Evolutionary conservation across 2,797 vertebrate genomes (phyloP), one percentile per base, ranked within the genome.

Genomic region (Manis javanica): DNA sequence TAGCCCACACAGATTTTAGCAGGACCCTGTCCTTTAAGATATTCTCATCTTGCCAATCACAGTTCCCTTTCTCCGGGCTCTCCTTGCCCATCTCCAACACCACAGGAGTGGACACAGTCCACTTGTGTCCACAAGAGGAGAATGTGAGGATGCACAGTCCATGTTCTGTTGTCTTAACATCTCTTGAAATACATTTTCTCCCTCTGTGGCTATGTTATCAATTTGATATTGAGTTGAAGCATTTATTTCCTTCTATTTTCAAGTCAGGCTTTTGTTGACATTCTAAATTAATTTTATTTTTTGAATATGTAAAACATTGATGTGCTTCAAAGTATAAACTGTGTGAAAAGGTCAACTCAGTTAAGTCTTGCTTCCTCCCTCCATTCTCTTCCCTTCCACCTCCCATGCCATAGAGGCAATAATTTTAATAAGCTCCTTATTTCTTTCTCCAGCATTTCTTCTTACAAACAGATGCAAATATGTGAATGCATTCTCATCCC

Each of bases 221-320:
- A 64, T 69, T 87, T 74, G 26, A 49, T 57, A 24, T 9, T 81
- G 42, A 75, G 23, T 72, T 37, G 81, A 5, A 57, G 13, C 14
- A 64, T 81, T 37, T 72, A 74, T 90, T 92, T 66, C 39, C 49
- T 57, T 72, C 92, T 68, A 42, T 85, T 92, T 87, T 93, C 71
- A 94, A 64, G 34, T 79, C 29, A 87, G 57, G 37, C 39, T 88
- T 53, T 87, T 88, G 66, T 29, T 92, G 66, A 94, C 59, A 79
- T 92, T 87, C n/a, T 49, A 39, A 91, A 59, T 63, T 78, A 75
- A 94, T 74, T 77, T 88, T 69, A 26, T 69, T 57, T 86, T 88
- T 87, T 63, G 57, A 72, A 61, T 84, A 77, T 81, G 37, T 78
- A 86, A 64, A 89, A 37, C 29, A 51, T 19, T 37, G n/a, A 78